Percentiles rank a stretch among this genome's conserved stretches.
Conservation (phyloP, 2,888 invertebrate species). For the Abrostola triplasia region DNA sequence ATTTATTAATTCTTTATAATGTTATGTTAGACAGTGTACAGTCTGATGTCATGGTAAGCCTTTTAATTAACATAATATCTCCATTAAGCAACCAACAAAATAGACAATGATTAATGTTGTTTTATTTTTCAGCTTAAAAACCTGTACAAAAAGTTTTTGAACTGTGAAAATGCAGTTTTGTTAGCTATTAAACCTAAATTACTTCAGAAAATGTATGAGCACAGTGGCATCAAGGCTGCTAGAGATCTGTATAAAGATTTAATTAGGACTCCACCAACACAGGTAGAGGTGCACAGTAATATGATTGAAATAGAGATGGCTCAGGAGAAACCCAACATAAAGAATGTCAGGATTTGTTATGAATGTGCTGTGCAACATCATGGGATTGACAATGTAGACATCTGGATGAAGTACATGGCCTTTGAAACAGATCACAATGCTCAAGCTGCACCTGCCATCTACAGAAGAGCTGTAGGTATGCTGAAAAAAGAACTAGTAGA, state of each 20-base stretch:
- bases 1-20: slow-evolving; percentile 76
- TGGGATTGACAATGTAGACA: slow-evolving; percentile 89
- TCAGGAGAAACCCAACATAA: slow-evolving; percentile 80
- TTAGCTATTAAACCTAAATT: slow-evolving; percentile 89
- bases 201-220: slow-evolving; percentile 87
- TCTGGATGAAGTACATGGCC: slow-evolving; percentile 92
- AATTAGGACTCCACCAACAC: slow-evolving; percentile 88
- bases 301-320: slow-evolving; percentile 89
- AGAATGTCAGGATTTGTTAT: slow-evolving; percentile 88
- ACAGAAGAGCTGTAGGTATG: slow-evolving; percentile 89
- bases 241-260: slow-evolving; percentile 90
- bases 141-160: slow-evolving; percentile 77
- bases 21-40: slow-evolving; percentile 73
- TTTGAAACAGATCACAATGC: slow-evolving; percentile 90
- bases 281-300: slow-evolving; percentile 88
- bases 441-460: slow-evolving; percentile 86
- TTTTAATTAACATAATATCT: background rate
- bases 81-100: background rate
- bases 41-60: slow-evolving; percentile 73
- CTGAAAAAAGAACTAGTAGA: slow-evolving; percentile 87
- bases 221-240: slow-evolving; percentile 87
- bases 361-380: slow-evolving; percentile 90
- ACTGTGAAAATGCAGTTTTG: slow-evolving; percentile 83
- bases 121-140: slow-evolving; percentile 74
- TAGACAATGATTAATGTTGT: background rate